Conservation (phyloP, 2,113 vertebrate species). For the Salvelinus sp. region DNA sequence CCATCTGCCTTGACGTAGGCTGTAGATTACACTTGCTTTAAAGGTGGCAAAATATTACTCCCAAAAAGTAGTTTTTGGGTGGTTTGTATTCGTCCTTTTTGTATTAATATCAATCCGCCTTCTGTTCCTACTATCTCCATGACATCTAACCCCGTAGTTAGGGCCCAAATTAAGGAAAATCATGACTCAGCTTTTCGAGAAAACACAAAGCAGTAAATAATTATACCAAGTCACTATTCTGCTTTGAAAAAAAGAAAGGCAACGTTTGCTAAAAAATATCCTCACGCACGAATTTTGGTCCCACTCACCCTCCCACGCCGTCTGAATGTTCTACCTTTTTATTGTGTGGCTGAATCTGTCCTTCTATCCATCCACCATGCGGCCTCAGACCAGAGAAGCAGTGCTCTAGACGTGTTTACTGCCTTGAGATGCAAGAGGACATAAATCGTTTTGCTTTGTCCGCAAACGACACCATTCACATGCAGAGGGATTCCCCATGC, state of each 20-base stretch:
- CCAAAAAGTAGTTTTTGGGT: neutral
- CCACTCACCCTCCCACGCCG: conserved; percentile 88
- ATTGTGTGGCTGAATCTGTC: conserved; percentile 59
- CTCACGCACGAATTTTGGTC: conserved; percentile 81
- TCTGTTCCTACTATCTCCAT: conserved; percentile 12
- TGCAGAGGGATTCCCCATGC: conserved; percentile 79
- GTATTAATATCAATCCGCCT: neutral
- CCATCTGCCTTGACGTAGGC: conserved; percentile 41
- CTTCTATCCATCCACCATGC: conserved; percentile 52
- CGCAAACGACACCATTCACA: conserved; percentile 88
- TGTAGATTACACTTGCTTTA: conserved; percentile 27
- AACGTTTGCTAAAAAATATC: conserved; percentile 84
- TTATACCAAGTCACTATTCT: conserved; percentile 80
- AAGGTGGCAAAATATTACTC: neutral
- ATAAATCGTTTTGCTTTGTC: conserved; percentile 82
- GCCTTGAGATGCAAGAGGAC: conserved; percentile 78
- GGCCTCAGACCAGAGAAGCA: conserved; percentile 76
- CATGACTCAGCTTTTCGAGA: conserved; percentile 85
- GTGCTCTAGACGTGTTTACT: conserved; percentile 87
- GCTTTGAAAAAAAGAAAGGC: conserved; percentile 68
- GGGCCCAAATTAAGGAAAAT: conserved; percentile 56
- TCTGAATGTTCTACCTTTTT: conserved; percentile 75
- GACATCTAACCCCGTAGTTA: conserved; percentile 61
- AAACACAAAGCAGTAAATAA: conserved; percentile 91
- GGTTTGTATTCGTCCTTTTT: conserved; percentile 3